These are phyloP conservation scores for Sicus ferrugineus DNA, from an alignment of 2,888 invertebrate genomes.

Conservation along the genomic window DNA sequence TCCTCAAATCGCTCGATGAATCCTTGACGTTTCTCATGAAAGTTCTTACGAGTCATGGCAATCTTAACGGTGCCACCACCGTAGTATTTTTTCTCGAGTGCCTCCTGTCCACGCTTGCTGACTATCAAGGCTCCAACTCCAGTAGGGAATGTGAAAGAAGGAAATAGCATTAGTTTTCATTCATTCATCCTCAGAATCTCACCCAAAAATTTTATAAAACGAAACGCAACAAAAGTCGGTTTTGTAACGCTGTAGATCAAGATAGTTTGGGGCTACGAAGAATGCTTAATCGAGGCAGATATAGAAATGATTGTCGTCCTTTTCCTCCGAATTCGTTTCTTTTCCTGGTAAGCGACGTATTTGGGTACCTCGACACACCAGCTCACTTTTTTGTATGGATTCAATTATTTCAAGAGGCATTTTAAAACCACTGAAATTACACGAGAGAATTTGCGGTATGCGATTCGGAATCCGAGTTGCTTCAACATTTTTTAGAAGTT, in stretches of 20 bases:
- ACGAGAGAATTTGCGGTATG: conserved; percentile 68
- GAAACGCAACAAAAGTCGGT: conserved; percentile 93
- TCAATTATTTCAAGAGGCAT: conserved; percentile 81
- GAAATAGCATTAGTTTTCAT: background rate
- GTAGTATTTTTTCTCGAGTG: conserved; percentile 74
- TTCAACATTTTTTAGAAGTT: conserved; percentile 65
- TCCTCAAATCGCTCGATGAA: conserved; percentile 91
- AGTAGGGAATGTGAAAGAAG: conserved; percentile 75
- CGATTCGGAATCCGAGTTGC: background rate
- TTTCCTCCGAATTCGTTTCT: background rate
- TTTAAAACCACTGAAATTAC: conserved; percentile 93
- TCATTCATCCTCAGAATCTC: conserved; percentile 20
- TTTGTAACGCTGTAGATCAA: conserved; percentile 75
- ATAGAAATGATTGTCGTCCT: conserved; percentile 68
- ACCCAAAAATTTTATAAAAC: conserved; percentile 94
- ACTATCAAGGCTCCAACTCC: conserved; percentile 91
- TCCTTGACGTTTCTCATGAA: conserved; percentile 74
- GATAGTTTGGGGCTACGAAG: conserved; percentile 77
- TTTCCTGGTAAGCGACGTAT: conserved; percentile 40
- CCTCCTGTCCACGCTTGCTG: conserved; percentile 64
- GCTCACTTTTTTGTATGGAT: conserved; percentile 72
- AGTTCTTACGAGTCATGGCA: conserved; percentile 75
- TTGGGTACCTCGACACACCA: conserved; percentile 55
- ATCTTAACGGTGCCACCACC: conserved; percentile 95
- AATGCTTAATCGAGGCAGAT: conserved; percentile 88